Evolutionary conservation across 2,113 vertebrate genomes (phyloP).

Genomic region (Climacteris rufus): DNA sequence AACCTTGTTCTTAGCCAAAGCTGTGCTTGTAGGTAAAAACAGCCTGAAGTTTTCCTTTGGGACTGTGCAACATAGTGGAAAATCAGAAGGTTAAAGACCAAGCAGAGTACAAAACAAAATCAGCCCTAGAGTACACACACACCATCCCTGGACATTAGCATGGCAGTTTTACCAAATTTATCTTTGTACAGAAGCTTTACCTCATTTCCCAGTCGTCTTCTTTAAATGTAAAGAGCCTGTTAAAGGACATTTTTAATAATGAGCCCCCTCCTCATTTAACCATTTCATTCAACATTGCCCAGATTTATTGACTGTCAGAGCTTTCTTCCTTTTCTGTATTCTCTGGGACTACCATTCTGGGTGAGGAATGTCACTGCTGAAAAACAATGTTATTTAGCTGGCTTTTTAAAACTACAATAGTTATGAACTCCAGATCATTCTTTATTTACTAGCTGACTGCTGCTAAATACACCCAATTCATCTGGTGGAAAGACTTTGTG

Average conservation of each 20-base stretch:
- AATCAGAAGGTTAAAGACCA: constrained; percentile 52
- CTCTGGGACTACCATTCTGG: not conserved
- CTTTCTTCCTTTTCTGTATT: constrained; percentile 39
- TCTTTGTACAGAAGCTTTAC: constrained; percentile 25
- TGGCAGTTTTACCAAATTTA: not conserved
- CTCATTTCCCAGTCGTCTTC: constrained; percentile 10
- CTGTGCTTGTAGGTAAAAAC: constrained; percentile 40
- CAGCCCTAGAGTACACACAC: not conserved
- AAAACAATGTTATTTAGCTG: constrained; percentile 49
- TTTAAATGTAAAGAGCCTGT: constrained; percentile 31
- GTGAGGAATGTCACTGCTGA: constrained; percentile 43
- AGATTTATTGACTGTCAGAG: constrained; percentile 48
- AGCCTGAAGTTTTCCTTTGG: constrained; percentile 18
- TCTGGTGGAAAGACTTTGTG: constrained; percentile 32
- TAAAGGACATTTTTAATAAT: constrained; percentile 46
- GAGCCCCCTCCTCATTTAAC: constrained; percentile 38
- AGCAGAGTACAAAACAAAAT: not conserved
- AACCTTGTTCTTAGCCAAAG: constrained; percentile 30
- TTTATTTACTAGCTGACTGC: constrained; percentile 45
- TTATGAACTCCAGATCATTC: constrained; percentile 51
- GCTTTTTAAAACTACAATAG: constrained; percentile 40
- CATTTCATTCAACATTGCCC: constrained; percentile 35
- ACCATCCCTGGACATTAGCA: not conserved
- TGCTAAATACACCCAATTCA: constrained; percentile 57
- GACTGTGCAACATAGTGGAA: constrained; percentile 44